A percentile compares a stretch with the other conserved stretches of the same genome.
These are phyloP conservation scores for Anguilla anguilla DNA, from an alignment of 2,797 vertebrate genomes.

Conservation along the genomic window DNA sequence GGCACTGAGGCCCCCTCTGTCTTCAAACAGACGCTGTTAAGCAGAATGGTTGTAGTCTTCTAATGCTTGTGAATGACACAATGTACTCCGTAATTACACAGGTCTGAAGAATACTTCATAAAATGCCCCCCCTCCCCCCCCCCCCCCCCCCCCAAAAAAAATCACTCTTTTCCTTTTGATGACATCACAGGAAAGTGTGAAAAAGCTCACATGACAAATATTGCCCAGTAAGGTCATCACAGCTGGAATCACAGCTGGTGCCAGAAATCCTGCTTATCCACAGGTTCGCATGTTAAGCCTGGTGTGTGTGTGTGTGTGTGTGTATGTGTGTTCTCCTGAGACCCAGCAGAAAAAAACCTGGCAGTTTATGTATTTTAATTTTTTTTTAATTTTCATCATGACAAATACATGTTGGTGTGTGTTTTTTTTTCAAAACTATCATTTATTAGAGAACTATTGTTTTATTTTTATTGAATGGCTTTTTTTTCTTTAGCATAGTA, in stretches of 20 bases:
- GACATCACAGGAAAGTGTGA: too few relatives aligned
- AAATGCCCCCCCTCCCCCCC: too few relatives aligned
- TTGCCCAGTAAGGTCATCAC: background rate
- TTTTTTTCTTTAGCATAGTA: too few relatives aligned
- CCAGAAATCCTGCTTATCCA: background rate
- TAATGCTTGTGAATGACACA: background rate
- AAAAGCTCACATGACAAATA: background rate
- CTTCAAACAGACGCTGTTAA: background rate
- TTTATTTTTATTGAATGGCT: too few relatives aligned
- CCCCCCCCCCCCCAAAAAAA: too few relatives aligned
- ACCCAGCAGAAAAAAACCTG: too few relatives aligned
- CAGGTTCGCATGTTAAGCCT: background rate
- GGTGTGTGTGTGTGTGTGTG: background rate
- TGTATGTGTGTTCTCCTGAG: too few relatives aligned
- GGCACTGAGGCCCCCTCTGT: background rate
- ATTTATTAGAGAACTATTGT: too few relatives aligned
- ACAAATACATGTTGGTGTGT: too few relatives aligned
- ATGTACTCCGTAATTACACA: background rate
- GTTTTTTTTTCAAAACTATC: too few relatives aligned
- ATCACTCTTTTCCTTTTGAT: background rate
- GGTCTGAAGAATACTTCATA: background rate
- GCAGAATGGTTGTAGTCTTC: background rate
- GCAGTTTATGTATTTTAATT: too few relatives aligned
- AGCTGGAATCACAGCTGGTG: background rate
- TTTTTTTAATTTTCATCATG: too few relatives aligned